Base-by-base conservation (phyloP, 2,113 vertebrate genomes). In the Geococcyx californianus region DNA sequence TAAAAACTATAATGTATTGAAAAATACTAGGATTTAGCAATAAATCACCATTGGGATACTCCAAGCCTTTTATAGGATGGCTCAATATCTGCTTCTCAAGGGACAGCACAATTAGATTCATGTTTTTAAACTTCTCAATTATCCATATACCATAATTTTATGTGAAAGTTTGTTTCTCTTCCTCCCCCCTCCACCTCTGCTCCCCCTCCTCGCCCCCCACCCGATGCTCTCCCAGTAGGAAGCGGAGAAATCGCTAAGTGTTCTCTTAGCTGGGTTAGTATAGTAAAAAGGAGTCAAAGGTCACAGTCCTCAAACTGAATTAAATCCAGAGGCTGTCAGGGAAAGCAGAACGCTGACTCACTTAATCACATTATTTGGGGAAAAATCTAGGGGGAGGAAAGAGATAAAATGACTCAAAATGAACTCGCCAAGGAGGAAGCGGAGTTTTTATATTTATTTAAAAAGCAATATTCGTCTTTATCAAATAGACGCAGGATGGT, bases 1-100 rank as follows among this genome's bases (percentile, higher is more conserved):
- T 99, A 99, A 99, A 99, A 99, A 99, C 98, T 99, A 99, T 99
- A 99, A 99, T 99, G 99, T 99, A 99, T 99, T 99, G 99, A 99
- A 99, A 99, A 99, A 99, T 99, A 99, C 99, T 99, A 99, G 99
- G 99, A 99, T 99, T 99, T 99, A 99, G 99, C 99, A 99, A 99
- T 99, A 99, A 99, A 99, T 99, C 99, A 99, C 98, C 98, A 98
- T 98, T 97, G 98, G 98, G 99, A 99, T 99, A 99, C 98, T 98
- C 98, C 98, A 98, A 98, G 97, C 99, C 99, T 99, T 99, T 99
- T 99, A 99, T 99, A 99, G 99, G 99, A 99, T 98, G 99, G 99
- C 98, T 98, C 98, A 97, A 98, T 99, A 99, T 98, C 98, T 98
- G 98, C 97, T 98, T 99, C 99, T 98, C 98, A 94, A 98, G 98